These are phyloP conservation scores for Ectropis grisescens DNA, from an alignment of 1,140 invertebrate genomes.

Conservation along the genomic window DNA sequence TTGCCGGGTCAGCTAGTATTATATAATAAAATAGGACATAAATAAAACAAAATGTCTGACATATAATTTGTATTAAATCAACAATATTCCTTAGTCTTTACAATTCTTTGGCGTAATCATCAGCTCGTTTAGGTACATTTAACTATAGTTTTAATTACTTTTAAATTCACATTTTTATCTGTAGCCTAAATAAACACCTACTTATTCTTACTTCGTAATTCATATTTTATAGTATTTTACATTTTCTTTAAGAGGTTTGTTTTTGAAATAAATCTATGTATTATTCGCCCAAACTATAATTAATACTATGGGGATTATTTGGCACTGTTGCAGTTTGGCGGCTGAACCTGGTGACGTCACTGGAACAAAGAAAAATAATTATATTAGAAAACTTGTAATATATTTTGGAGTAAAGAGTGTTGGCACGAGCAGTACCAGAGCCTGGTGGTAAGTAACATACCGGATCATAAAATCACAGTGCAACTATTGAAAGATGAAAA, in stretches of 20 bases:
- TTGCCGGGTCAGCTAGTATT: too few species aligned
- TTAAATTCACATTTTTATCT: slow-evolving; percentile 43
- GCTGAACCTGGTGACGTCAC: slow-evolving; percentile 51
- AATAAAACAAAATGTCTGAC: slow-evolving; percentile 44
- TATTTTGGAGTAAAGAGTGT: too few species aligned
- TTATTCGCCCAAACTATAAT: slow-evolving; percentile 45
- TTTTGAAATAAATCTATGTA: slow-evolving; percentile 38
- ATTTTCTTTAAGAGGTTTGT: slow-evolving; percentile 11
- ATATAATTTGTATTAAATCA: slow-evolving; percentile 68
- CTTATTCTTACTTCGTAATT: slow-evolving; percentile 26
- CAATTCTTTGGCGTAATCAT: slow-evolving; percentile 58
- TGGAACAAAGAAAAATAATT: slow-evolving; percentile 15
- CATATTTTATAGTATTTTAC: slow-evolving; percentile 12
- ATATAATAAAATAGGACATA: too few species aligned
- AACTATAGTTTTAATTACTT: slow-evolving; percentile 26
- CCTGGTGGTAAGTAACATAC: too few species aligned
- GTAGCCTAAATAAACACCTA: slow-evolving; percentile 38
- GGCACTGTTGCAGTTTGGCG: slow-evolving; percentile 36
- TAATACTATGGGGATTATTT: slow-evolving; percentile 34
- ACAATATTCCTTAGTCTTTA: slow-evolving; percentile 64
- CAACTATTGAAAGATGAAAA: too few species aligned
- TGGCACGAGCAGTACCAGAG: too few species aligned
- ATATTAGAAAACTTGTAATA: too few species aligned
- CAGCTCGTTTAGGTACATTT: slow-evolving; percentile 58
- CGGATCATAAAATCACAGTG: too few species aligned